Percentiles rank a stretch among this genome's conserved stretches.
Evolutionary conservation across 2,797 vertebrate genomes (phyloP).

Genomic region (Eleutherodactylus coqui): DNA sequence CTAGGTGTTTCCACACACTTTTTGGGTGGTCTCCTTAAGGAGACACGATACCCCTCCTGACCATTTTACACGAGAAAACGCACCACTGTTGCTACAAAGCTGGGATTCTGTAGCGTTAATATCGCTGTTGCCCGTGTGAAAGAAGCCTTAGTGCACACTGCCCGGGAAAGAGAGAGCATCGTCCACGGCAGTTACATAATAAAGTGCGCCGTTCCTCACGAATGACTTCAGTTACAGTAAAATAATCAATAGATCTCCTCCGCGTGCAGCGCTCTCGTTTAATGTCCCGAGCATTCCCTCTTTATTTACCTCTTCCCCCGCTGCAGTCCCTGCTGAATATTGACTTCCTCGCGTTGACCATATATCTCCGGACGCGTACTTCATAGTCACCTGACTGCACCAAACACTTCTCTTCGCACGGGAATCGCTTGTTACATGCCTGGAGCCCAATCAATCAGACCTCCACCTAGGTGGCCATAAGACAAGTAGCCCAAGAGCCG

Average conservation of each 20-base stretch:
- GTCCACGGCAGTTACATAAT: constrained; percentile 29
- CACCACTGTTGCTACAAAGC: no score
- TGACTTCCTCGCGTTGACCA: constrained; percentile 43
- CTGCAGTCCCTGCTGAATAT: constrained; percentile 43
- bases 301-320: constrained; percentile 48
- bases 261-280: constrained; percentile 26
- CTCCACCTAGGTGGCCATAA: neutral
- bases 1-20: no score
- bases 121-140: no score
- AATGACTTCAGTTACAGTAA: constrained; percentile 39
- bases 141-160: neutral
- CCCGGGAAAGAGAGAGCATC: constrained; percentile 12
- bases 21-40: no score
- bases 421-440: constrained; percentile 27
- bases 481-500: neutral
- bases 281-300: constrained; percentile 44
- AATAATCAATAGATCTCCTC: constrained; percentile 57
- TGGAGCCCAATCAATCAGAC: constrained; percentile 20
- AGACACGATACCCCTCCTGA: no score
- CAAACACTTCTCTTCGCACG: constrained; percentile 29
- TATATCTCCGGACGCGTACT: constrained; percentile 35
- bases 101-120: no score
- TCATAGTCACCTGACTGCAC: constrained; percentile 21
- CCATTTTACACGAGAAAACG: no score
- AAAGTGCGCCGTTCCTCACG: constrained; percentile 43